Percentiles rank a stretch among this genome's conserved stretches.
These are phyloP conservation scores for Patiria pectinifera DNA, from an alignment of 53 echinoderm and acorn worm genomes.

Conservation along the genomic window DNA sequence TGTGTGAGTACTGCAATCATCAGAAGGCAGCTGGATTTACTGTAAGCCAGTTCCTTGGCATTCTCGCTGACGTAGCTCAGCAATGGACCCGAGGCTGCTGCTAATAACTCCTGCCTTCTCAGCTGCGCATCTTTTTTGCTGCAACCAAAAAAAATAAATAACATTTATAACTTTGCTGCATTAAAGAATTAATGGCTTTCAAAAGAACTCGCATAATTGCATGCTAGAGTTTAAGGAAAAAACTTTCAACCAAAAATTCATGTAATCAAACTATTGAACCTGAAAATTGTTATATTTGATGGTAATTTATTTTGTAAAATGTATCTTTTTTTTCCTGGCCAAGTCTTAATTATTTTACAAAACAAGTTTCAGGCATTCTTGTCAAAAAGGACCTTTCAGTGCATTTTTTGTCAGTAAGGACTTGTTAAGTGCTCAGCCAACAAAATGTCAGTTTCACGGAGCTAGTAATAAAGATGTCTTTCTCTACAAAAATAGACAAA, in stretches of 20 bases:
- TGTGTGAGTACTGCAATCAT: slow-evolving; percentile 75
- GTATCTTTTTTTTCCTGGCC: no score
- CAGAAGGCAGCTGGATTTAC: slow-evolving; percentile 87
- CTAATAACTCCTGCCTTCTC: slow-evolving; percentile 77
- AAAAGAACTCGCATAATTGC: background rate
- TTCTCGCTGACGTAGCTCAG: slow-evolving; percentile 74
- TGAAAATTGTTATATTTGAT: no score
- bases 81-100: slow-evolving; percentile 71
- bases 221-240: background rate
- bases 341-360: no score
- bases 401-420: no score
- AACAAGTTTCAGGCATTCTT: no score
- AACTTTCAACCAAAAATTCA: no score
- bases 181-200: background rate
- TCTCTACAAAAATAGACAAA: background rate
- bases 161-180: background rate
- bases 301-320: no score
- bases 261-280: no score
- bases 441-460: background rate
- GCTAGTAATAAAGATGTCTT: background rate
- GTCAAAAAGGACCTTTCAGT: no score
- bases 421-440: background rate
- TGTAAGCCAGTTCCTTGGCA: slow-evolving; percentile 78
- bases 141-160: slow-evolving; percentile 34
- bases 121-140: slow-evolving; percentile 84